Evolutionary conservation across 2,888 invertebrate genomes (phyloP), one percentile per base, ranked within the genome.

Genomic region (Holacanthella duospinosa): DNA sequence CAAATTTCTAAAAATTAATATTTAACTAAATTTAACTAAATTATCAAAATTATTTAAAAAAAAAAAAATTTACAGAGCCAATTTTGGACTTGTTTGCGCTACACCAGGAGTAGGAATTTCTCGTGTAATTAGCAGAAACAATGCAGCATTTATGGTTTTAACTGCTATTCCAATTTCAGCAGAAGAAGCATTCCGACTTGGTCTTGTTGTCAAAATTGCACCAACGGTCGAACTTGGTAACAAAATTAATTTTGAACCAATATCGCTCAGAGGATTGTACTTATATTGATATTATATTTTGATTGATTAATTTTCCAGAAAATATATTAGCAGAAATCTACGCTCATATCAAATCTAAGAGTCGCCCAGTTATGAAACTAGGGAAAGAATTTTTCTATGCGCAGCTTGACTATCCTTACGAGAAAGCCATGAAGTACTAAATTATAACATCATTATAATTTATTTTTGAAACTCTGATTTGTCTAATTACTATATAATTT

Each of bases 71-170:
- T 59, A 64, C 77, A 94, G 94, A 16, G 90, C 88, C 1, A 88
- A 85, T 77, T 86, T 93, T 75, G 96, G 97, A 12, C 82, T 97
- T 74, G 97, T 97, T 79, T 97, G 97, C 76, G 93, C 94, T 0
- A 96, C 96, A 0, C 97, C 97, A 1, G 94, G 93, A 9, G 86
- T 97, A 63, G 89, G 95, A 1, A 79, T 97, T 59, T 85, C 85
- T 1, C 83, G 96, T 68, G 83, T 84, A 68, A 83, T 94, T 58
- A 86, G 89, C 0, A 85, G 86, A 74, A 90, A 90, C 75, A 82
- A 85, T 68, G 89, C 93, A 0, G 82, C 89, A 70, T 87, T 91
- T 73, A 96, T 97, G 96, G 81, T 97, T 1, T 84, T 93, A 69
- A 95, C 96, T 60, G 93, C 94, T n/a, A 80, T 86, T 66, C 84